Percentiles rank a stretch among this genome's conserved stretches.
Evolutionary conservation across 2,113 vertebrate genomes (phyloP).

Genomic region (Myotis brandtii): DNA sequence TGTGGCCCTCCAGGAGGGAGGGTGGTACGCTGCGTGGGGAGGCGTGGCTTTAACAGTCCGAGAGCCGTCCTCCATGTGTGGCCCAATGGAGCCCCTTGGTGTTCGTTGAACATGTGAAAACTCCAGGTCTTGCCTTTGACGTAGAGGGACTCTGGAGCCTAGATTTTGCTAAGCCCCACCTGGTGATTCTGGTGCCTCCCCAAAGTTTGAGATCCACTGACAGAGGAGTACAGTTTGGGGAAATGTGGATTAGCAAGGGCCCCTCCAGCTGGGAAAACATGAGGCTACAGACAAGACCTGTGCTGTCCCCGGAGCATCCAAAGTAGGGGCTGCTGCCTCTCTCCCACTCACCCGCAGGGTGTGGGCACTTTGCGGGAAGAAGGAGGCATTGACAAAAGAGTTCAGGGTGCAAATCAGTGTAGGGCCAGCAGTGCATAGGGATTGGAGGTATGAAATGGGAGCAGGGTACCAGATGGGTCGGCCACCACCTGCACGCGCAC

Average conservation of each 20-base stretch:
- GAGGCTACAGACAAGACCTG: neutral
- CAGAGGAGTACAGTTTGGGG: neutral
- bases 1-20: neutral
- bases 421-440: neutral
- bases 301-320: neutral
- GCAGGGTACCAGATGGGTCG: neutral
- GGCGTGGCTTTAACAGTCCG: neutral
- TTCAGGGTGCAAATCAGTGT: neutral
- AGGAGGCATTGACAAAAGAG: neutral
- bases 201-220: neutral
- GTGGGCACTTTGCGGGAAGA: neutral
- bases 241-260: neutral
- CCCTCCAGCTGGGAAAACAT: neutral
- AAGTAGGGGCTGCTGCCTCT: neutral
- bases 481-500: neutral
- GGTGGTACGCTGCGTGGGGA: no score
- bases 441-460: neutral
- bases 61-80: fast-evolving
- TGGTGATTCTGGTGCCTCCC: neutral
- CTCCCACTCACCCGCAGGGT: neutral
- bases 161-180: neutral
- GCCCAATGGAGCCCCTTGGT: neutral
- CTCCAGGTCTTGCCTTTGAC: neutral
- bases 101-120: neutral
- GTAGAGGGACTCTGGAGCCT: neutral